A percentile compares a stretch with the other conserved stretches of the same genome.
Conservation (phyloP, 2,113 vertebrate species). For the Perca schrenkii region DNA sequence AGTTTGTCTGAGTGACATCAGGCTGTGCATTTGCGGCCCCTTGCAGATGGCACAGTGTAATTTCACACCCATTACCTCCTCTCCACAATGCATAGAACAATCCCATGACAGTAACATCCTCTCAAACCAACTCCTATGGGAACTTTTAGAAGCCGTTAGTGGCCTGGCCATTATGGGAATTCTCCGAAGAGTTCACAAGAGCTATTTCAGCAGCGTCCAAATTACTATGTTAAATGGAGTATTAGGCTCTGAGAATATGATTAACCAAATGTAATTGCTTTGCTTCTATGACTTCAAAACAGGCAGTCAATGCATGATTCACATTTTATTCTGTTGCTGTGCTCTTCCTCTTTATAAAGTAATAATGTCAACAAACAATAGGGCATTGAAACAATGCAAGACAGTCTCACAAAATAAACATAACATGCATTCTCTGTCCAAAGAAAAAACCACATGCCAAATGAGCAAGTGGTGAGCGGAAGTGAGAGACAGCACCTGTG, state of each 20-base stretch:
- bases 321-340: constrained; percentile 16
- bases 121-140: constrained; percentile 67
- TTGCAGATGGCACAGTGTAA: constrained; percentile 71
- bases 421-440: constrained; percentile 27
- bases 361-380: constrained; percentile 12
- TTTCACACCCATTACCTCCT: constrained; percentile 80
- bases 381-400: constrained; percentile 13
- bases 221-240: constrained; percentile 76
- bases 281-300: constrained; percentile 68
- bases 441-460: constrained; percentile 16
- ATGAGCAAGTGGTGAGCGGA: constrained; percentile 20
- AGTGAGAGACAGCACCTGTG: constrained; percentile 51
- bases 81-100: constrained; percentile 69
- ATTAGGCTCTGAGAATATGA: constrained; percentile 75
- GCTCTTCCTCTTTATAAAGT: background rate
- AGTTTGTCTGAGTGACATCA: constrained; percentile 48
- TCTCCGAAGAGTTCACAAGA: constrained; percentile 71
- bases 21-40: constrained; percentile 55
- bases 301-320: constrained; percentile 33
- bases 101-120: constrained; percentile 73
- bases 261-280: constrained; percentile 74
- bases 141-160: constrained; percentile 71
- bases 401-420: constrained; percentile 7
- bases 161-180: constrained; percentile 72
- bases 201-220: constrained; percentile 72